Evolutionary conservation across 2,797 vertebrate species (phyloP), one percentile per base, ranked within the genome.

Genomic region (Gadopsis marmoratus): DNA sequence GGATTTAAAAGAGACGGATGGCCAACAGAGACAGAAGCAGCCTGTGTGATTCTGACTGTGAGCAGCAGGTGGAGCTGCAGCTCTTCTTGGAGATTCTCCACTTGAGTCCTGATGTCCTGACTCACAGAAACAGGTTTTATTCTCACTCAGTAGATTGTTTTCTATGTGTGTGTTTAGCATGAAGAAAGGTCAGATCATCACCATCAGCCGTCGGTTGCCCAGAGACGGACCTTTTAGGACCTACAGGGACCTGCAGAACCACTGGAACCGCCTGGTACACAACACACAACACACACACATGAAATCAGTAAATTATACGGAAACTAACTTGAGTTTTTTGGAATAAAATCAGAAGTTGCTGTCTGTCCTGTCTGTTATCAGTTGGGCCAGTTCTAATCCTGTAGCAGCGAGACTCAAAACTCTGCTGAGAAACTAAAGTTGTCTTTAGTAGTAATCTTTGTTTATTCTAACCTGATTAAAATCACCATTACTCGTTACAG

Each of bases 171-270:
- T 83, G n/a, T 71, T 21, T 61, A 98, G 97, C 88, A 97, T 99
- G 97, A 99, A 97, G 92, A 97, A 94, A 92, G 98, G 97, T 62
- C 96, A 97, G 84, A 96, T 99, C 17, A 84, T 96, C 88, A 94
- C 73, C 78, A 93, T 99, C 90, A 95, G 96, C 82, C 96, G 92
- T 41, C 76, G 83, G 61, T 89, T 94, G 53, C 95, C 97, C 26
- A 54, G 84, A 83, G 94, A 96, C 47, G 95, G 96, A 91, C 97
- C 96, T 3, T 98, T 98, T 74, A 91, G 0, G 50, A 96, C 95
- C 39, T 97, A 97, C 63, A 55, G 86, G 74, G 97, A 97, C 71
- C 92, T 99, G 81, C 95, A 95, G 90, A 92, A 73, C 69, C 96
- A 98, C 88, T 98, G 97, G 97, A 93, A 94, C 78, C 81, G 71